A percentile compares a stretch with the other conserved stretches of the same genome.
These are phyloP conservation scores for Austrolebias charrua DNA, from an alignment of 2,797 vertebrate species.

Conservation along the genomic window DNA sequence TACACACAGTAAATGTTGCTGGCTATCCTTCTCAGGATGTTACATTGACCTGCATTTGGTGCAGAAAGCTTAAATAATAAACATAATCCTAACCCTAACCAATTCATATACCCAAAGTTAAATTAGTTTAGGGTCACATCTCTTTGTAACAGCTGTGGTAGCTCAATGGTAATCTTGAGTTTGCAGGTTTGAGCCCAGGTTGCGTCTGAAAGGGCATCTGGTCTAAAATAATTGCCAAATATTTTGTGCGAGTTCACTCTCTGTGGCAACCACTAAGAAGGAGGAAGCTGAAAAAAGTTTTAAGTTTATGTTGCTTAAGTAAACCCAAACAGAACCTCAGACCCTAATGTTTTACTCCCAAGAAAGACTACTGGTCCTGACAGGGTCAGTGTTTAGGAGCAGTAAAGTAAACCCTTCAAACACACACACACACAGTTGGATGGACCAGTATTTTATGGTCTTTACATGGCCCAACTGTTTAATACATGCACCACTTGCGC, in stretches of 20 bases:
- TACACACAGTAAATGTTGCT: constrained; percentile 28
- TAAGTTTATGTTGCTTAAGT: neutral
- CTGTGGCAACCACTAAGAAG: too few species aligned
- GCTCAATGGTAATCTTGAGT: too few species aligned
- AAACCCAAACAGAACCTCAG: constrained; percentile 3
- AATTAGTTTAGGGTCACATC: neutral
- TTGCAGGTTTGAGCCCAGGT: too few species aligned
- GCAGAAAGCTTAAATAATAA: neutral
- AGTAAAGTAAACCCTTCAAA: constrained; percentile 5
- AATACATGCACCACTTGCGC: constrained; percentile 33
- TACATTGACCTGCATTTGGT: neutral
- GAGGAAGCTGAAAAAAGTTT: too few species aligned
- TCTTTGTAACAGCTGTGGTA: too few species aligned
- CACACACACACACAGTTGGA: constrained; percentile 18
- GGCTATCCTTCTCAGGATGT: constrained; percentile 3
- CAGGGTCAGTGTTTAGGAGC: constrained; percentile 9
- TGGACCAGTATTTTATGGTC: constrained; percentile 51
- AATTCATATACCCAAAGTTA: neutral
- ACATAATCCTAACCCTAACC: neutral
- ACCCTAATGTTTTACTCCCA: neutral
- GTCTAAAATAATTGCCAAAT: too few species aligned
- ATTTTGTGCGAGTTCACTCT: too few species aligned
- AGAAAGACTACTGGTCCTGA: neutral
- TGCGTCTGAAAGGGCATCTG: too few species aligned
- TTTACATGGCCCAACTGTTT: constrained; percentile 50